These are phyloP conservation scores for Gasterosteus nipponicus DNA, from an alignment of 2,113 vertebrate species.

Conservation along the genomic window DNA sequence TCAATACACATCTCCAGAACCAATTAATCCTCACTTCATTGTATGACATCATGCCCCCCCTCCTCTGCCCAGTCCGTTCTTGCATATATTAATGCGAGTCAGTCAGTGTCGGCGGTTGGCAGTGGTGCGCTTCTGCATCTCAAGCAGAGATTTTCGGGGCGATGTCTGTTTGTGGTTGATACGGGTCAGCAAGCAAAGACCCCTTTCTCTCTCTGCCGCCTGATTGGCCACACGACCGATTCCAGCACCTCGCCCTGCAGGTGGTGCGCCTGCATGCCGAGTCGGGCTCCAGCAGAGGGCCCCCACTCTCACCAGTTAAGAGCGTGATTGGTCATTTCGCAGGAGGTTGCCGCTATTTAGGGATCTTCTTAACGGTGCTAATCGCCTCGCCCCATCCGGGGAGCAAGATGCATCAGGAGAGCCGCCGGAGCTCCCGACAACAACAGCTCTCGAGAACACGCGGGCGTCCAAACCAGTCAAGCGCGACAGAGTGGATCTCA, in stretches of 20 bases:
- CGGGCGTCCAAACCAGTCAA: not conserved
- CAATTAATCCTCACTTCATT: conserved; percentile 34
- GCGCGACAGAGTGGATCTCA: not conserved
- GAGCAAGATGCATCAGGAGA: conserved; percentile 7
- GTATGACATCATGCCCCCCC: not conserved
- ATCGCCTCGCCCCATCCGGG: not conserved
- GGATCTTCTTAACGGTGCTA: conserved; percentile 18
- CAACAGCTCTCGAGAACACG: not conserved
- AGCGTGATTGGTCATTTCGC: not conserved
- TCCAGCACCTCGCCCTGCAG: conserved; percentile 27
- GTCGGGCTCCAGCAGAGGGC: conserved; percentile 25
- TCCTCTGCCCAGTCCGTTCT: not conserved
- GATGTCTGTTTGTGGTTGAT: conserved; percentile 34
- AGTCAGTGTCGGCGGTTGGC: conserved; percentile 2
- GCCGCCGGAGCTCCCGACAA: not conserved
- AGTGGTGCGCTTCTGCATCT: conserved; percentile 12
- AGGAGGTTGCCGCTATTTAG: conserved; percentile 24
- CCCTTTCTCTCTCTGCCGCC: conserved; percentile 8
- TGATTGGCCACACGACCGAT: conserved; percentile 21
- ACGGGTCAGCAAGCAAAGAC: not conserved
- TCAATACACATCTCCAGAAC: conserved; percentile 24
- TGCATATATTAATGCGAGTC: conserved; percentile 19
- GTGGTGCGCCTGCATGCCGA: conserved; percentile 21
- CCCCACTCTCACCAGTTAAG: not conserved
- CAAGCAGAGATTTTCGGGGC: conserved; percentile 1